A percentile compares a stretch with the other conserved stretches of the same genome.
phyloP scores from a whole-genome alignment of 2,888 invertebrate species.

The Teleiodes luculella region DNA sequence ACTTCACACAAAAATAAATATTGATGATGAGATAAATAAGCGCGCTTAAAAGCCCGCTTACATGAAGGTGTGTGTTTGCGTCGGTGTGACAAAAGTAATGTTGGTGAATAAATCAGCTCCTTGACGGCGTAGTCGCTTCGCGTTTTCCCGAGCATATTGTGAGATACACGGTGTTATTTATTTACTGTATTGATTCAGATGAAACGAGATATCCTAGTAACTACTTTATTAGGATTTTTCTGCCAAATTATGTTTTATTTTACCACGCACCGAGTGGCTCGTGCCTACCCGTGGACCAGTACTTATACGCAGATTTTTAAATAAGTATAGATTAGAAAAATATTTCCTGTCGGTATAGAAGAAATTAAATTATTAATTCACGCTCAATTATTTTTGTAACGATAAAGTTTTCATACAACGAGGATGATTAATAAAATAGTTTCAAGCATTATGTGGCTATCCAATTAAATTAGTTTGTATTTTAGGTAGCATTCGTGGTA shows the following conservation, averaged over 20 bases:
- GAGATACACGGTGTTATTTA: conserved; percentile 49
- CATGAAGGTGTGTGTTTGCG: conserved; percentile 31
- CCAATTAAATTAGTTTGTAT: background rate
- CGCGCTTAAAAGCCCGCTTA: conserved; percentile 1
- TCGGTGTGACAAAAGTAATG: conserved; percentile 46
- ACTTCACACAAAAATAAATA: no score
- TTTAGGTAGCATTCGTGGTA: background rate
- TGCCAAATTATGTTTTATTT: conserved; percentile 25
- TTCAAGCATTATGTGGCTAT: no score
- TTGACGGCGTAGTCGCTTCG: conserved; percentile 30
- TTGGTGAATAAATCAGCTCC: conserved; percentile 43
- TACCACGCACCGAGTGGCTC: no score
- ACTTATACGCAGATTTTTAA: no score
- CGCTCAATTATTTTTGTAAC: no score
- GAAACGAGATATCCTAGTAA: conserved; percentile 26
- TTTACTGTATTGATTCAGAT: conserved; percentile 43
- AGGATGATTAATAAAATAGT: no score
- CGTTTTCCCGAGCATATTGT: conserved; percentile 29
- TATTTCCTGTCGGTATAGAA: no score
- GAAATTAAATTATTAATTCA: no score
- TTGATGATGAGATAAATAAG: background rate
- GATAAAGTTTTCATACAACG: no score
- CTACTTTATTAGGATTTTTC: conserved; percentile 31
- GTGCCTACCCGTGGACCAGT: no score
- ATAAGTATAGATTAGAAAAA: no score